Evolutionary conservation across 1,140 invertebrate genomes (phyloP).

Genomic region (Aphelenchoides fujianensis): DNA sequence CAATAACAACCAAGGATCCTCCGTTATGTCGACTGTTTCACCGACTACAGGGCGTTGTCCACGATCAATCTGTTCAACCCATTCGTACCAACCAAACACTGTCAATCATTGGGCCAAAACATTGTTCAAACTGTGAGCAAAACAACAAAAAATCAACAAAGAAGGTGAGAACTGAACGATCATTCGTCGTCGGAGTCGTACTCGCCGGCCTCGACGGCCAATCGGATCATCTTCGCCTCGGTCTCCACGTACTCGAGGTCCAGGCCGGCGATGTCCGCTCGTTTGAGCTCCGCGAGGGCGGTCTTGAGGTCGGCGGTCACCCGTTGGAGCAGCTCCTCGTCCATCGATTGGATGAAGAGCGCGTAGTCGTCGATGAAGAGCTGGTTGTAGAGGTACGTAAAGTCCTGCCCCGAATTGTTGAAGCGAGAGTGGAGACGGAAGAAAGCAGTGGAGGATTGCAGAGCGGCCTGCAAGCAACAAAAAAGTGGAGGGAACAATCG

Average conservation of each 20-base stretch:
- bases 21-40: too few relatives aligned
- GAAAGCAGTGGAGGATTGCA: too few relatives aligned
- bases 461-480: too few relatives aligned
- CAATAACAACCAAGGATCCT: too few relatives aligned
- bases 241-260: constrained; percentile 67
- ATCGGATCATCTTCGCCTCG: constrained; percentile 60
- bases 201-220: constrained; percentile 10
- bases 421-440: constrained; percentile 75
- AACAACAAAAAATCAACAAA: too few relatives aligned
- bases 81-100: too few relatives aligned
- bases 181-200: constrained; percentile 21
- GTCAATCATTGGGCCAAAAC: too few relatives aligned
- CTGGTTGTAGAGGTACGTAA: constrained; percentile 79
- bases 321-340: constrained; percentile 63
- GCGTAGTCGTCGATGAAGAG: constrained; percentile 83
- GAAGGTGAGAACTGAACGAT: too few relatives aligned
- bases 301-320: constrained; percentile 63
- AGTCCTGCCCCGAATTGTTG: constrained; percentile 69
- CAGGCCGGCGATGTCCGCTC: constrained; percentile 64
- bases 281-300: constrained; percentile 64
- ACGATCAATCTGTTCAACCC: too few relatives aligned
- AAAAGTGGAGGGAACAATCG: too few relatives aligned
- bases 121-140: too few relatives aligned
- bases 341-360: constrained; percentile 75
- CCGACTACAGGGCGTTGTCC: too few relatives aligned